phyloP scores from a whole-genome alignment of 2,113 vertebrate genomes.

The Orthonyx spaldingii region DNA sequence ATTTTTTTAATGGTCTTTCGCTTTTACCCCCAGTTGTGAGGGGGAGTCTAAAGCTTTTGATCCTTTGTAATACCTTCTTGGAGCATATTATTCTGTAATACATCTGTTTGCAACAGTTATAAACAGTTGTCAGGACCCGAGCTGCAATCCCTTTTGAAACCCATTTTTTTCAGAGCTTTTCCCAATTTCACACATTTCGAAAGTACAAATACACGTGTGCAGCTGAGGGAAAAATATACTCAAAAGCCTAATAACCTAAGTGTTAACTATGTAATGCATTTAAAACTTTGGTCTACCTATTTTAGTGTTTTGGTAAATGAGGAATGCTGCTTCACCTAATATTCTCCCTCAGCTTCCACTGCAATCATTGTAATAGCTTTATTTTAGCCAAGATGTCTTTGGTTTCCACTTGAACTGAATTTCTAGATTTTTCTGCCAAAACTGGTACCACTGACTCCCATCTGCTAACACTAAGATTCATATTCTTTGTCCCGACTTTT shows the following conservation, averaged over 20 bases:
- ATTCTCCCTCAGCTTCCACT: not conserved
- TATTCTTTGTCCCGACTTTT: not conserved
- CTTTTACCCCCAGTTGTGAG: not conserved
- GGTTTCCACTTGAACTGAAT: not conserved
- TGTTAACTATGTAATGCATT: not conserved
- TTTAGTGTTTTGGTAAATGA: not conserved
- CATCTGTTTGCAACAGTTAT: not conserved
- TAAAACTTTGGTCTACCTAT: not conserved
- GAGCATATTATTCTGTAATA: not conserved
- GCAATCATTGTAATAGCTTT: not conserved
- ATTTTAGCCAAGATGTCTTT: not conserved
- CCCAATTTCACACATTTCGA: not conserved
- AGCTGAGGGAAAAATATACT: not conserved
- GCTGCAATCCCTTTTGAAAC: not conserved
- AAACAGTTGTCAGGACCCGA: not conserved
- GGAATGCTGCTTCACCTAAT: not conserved
- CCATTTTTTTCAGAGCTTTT: not conserved
- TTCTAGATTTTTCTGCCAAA: not conserved
- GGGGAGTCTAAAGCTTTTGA: not conserved
- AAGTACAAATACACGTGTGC: not conserved
- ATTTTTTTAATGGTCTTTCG: not conserved
- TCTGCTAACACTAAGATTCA: not conserved
- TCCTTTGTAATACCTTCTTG: not conserved
- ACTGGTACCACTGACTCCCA: rapidly evolving
- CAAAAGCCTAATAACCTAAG: not conserved